phyloP scores from a whole-genome alignment of 2,797 vertebrate genomes.

The Oryzias dopingdopingensis region DNA sequence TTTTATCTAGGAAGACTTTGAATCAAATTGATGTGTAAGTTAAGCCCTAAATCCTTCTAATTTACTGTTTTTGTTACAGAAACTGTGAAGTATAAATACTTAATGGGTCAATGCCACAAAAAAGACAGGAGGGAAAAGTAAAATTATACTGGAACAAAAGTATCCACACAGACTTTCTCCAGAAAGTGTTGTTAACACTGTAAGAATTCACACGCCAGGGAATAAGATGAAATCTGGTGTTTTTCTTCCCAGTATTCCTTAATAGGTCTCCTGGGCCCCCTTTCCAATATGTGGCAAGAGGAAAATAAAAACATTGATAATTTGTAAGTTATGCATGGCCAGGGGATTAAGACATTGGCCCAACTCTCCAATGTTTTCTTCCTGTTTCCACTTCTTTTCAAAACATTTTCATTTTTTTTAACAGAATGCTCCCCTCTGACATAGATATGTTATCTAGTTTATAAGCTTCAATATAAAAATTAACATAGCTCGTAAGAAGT shows the following conservation, averaged over 20 bases:
- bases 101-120: conserved; percentile 64
- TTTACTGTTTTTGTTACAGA: conserved; percentile 49
- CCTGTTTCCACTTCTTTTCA: conserved; percentile 48
- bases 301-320: conserved; percentile 76
- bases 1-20: conserved; percentile 13
- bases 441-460: conserved; percentile 26
- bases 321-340: conserved; percentile 63
- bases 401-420: conserved; percentile 36
- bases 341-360: conserved; percentile 27
- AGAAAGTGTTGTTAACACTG: conserved; percentile 76
- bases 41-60: conserved; percentile 41
- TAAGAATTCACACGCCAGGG: conserved; percentile 67
- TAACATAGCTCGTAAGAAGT: conserved; percentile 29
- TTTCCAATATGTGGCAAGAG: conserved; percentile 71
- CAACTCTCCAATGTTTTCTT: conserved; percentile 39
- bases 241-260: conserved; percentile 79
- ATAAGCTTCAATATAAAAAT: conserved; percentile 15
- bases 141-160: conserved; percentile 57
- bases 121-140: conserved; percentile 46
- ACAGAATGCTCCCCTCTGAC: conserved; percentile 23
- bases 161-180: conserved; percentile 59
- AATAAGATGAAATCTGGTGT: conserved; percentile 80
- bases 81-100: conserved; percentile 50
- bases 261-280: conserved; percentile 79
- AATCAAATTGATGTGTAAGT: conserved; percentile 20